Evolutionary conservation across 2,797 vertebrate genomes (phyloP), one percentile per base, ranked within the genome.

Genomic region (Toxotes lorentzi): DNA sequence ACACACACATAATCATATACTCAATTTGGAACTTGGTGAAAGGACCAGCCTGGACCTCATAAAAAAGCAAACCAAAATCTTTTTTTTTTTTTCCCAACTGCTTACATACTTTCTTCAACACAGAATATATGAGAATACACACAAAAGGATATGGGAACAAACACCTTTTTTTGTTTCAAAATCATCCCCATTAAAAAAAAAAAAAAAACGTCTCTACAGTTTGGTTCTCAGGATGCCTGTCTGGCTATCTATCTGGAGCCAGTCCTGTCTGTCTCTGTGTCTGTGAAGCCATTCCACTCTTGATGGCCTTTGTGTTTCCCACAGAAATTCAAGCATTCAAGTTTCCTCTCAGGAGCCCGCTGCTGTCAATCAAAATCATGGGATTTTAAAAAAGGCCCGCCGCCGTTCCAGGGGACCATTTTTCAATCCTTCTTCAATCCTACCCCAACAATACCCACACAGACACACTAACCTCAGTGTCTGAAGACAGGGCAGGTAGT

Each of bases 311-410:
- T 92, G 85, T 92, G 80, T 88, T 83, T 89, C 76, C 83, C 80
- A 86, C 70, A 86, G 92, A 92, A 91, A 90, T 72, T 70, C 76
- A 86, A 85, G 85, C 82, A 84, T 92, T 89, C 84, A 69, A 73
- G 77, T 87, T 88, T 90, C 88, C 89, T 90, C 89, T 81, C 5
- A 45, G 78, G 88, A 91, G 67, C 73, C 41, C 58, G 1, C 16
- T 0, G 78, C 86, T 91, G 91, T 92, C 92, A 90, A 83, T 93
- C 91, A 91, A 72, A 88, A 87, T 82, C 58, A 43, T 73, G 79
- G 78, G 65, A 59, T 32, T 84, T 85, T 58, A 32, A 63, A 86
- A 84, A 77, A 64, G 58, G 51, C 75, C 61, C 3, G 47, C 72
- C 66, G 21, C 56, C 7, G 12, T 89, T 88, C 68, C 67, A 73